phyloP scores from a whole-genome alignment of 1,140 invertebrate genomes.

The Vollenhovia emeryi region DNA sequence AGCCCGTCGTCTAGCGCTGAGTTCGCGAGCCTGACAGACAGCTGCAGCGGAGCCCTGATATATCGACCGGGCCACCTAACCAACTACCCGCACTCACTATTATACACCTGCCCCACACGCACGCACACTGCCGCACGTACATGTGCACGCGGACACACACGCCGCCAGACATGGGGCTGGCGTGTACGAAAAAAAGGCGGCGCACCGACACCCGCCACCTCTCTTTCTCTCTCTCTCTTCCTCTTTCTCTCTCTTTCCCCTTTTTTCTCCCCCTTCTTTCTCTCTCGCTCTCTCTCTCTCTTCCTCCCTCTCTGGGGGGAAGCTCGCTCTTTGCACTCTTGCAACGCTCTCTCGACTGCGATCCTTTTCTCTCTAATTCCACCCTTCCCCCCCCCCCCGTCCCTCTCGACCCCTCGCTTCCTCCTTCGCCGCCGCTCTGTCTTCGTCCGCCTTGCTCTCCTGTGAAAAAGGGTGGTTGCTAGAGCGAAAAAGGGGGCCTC shows the following conservation, averaged over 20 bases:
- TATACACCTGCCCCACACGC: conserved; percentile 74
- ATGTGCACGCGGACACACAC: conserved; percentile 34
- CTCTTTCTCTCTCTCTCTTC: conserved; percentile 43
- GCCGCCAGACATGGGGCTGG: conserved; percentile 67
- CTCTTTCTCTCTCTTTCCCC: conserved; percentile 29
- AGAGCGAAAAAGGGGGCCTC: conserved; percentile 74
- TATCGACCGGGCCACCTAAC: conserved; percentile 82
- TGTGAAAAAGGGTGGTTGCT: conserved; percentile 72
- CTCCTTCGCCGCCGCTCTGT: conserved; percentile 48
- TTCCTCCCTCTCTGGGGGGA: conserved; percentile 28
- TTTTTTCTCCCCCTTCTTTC: not conserved
- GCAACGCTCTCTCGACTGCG: not conserved
- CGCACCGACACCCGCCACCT: conserved; percentile 64
- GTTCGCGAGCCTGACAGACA: conserved; percentile 83
- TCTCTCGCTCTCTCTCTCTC: conserved; percentile 33
- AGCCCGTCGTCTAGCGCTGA: conserved; percentile 80
- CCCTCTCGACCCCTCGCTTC: conserved; percentile 34
- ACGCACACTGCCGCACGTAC: conserved; percentile 20
- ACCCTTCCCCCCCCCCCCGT: conserved; percentile 17
- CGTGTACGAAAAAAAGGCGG: conserved; percentile 75
- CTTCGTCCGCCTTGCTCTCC: conserved; percentile 62
- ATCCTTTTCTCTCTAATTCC: conserved; percentile 52
- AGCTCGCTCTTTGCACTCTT: conserved; percentile 34
- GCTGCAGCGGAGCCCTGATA: conserved; percentile 84
- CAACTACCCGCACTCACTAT: conserved; percentile 77